A percentile compares a stretch with the other conserved stretches of the same genome.
Conservation (phyloP, 2,797 vertebrate genomes). For the Acanthurus tractus region DNA sequence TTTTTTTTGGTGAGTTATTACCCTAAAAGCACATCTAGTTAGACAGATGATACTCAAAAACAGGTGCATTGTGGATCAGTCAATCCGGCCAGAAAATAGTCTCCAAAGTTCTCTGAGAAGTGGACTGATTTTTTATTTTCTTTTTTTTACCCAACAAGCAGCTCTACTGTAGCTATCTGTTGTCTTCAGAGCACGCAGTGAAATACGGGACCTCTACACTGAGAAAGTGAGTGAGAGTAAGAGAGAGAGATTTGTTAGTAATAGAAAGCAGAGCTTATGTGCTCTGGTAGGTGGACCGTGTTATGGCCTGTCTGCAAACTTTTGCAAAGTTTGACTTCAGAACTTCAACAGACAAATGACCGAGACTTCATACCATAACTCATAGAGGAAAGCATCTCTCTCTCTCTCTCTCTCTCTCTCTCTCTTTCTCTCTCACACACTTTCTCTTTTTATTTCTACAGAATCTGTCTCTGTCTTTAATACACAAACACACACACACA, state of each 20-base stretch:
- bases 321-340: slow-evolving; percentile 69
- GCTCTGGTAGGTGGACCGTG: slow-evolving; percentile 75
- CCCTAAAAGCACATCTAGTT: slow-evolving; percentile 22
- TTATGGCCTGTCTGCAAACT: slow-evolving; percentile 78
- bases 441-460: slow-evolving; percentile 26
- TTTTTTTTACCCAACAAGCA: slow-evolving; percentile 23
- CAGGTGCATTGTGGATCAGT: slow-evolving; percentile 21
- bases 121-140: not conserved
- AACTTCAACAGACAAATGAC: slow-evolving; percentile 76
- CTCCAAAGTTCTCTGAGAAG: slow-evolving; percentile 10
- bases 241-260: slow-evolving; percentile 50
- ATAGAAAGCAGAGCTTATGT: slow-evolving; percentile 74
- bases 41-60: slow-evolving; percentile 16
- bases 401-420: slow-evolving; percentile 21
- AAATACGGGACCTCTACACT: slow-evolving; percentile 33
- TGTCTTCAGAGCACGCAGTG: slow-evolving; percentile 45
- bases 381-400: slow-evolving; percentile 40
- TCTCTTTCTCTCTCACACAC: slow-evolving; percentile 20
- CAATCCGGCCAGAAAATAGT: slow-evolving; percentile 16
- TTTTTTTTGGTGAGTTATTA: slow-evolving; percentile 12
- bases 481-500: slow-evolving; percentile 21
- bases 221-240: slow-evolving; percentile 28
- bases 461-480: slow-evolving; percentile 5
- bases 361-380: slow-evolving; percentile 57
- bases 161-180: slow-evolving; percentile 40